These are phyloP conservation scores for Coptotermes formosanus DNA, from an alignment of 1,140 invertebrate species.

Conservation along the genomic window DNA sequence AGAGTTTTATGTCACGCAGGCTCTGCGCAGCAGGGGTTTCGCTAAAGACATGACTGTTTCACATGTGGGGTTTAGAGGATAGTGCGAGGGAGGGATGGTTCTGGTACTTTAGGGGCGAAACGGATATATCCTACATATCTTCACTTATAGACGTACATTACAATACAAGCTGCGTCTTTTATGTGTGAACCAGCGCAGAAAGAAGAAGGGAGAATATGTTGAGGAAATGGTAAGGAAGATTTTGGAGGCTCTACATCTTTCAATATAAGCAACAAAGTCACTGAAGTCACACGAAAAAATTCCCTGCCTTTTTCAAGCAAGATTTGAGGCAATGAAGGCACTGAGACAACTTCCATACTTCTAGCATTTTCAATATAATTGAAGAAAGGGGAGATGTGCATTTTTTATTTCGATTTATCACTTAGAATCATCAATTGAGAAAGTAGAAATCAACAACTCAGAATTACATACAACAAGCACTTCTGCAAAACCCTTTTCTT, in stretches of 20 bases:
- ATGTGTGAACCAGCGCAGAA: neutral
- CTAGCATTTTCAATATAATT: too few species aligned
- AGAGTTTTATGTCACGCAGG: neutral
- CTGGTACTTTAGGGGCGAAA: neutral
- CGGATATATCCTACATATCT: slow-evolving; percentile 4
- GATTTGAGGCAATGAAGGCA: too few species aligned
- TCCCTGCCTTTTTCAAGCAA: too few species aligned
- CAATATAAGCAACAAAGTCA: too few species aligned
- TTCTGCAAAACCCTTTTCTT: too few species aligned
- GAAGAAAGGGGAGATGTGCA: too few species aligned
- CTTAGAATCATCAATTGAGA: too few species aligned
- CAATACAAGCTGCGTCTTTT: neutral
- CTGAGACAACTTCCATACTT: too few species aligned
- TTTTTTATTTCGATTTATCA: too few species aligned
- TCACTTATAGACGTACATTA: neutral
- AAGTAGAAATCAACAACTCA: too few species aligned
- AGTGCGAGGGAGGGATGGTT: neutral
- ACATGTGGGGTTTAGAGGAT: neutral
- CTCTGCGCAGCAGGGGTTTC: neutral
- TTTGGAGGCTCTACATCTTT: neutral
- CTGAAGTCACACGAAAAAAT: too few species aligned
- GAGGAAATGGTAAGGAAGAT: neutral
- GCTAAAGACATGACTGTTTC: neutral
- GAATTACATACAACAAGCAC: too few species aligned
- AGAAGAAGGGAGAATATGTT: neutral